These are phyloP conservation scores for Meliscaeva auricollis DNA, from an alignment of 2,888 invertebrate species.

Conservation along the genomic window DNA sequence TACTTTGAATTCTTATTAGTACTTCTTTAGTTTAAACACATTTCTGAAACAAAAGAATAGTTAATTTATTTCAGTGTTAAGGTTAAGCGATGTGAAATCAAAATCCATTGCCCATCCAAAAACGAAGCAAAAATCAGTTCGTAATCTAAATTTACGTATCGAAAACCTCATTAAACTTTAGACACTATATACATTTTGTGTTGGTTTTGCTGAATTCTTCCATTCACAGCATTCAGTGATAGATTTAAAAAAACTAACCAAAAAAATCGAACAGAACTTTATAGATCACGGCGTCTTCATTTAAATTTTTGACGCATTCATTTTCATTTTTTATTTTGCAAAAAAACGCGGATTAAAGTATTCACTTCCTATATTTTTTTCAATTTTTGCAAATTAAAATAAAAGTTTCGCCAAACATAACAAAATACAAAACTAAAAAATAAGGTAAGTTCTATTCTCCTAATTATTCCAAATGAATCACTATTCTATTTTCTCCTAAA, in stretches of 20 bases:
- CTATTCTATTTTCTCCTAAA: background rate
- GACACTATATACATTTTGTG: no score
- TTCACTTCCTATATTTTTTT: background rate
- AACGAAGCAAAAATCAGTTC: no score
- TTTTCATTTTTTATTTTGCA: slow-evolving; percentile 13
- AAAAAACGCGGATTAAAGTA: slow-evolving; percentile 41
- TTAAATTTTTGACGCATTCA: slow-evolving; percentile 21
- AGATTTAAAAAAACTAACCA: background rate
- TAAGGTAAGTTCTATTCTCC: background rate
- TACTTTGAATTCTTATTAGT: no score
- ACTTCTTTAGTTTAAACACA: no score
- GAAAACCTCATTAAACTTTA: no score
- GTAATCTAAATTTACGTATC: no score
- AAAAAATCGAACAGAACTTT: slow-evolving; percentile 46
- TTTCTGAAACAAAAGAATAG: no score
- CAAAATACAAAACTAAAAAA: background rate
- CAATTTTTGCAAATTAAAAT: slow-evolving; percentile 21
- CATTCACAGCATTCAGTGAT: background rate
- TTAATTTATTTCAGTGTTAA: no score
- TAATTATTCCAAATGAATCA: background rate
- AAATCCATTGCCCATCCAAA: no score
- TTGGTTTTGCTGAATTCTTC: slow-evolving; percentile 2
- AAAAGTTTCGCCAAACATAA: slow-evolving; percentile 1
- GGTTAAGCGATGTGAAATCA: no score
- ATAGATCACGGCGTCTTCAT: slow-evolving; percentile 54